A percentile compares a stretch with the other conserved stretches of the same genome.
phyloP scores from a whole-genome alignment of 2,888 invertebrate genomes.

The Leptogaster cylindrica region DNA sequence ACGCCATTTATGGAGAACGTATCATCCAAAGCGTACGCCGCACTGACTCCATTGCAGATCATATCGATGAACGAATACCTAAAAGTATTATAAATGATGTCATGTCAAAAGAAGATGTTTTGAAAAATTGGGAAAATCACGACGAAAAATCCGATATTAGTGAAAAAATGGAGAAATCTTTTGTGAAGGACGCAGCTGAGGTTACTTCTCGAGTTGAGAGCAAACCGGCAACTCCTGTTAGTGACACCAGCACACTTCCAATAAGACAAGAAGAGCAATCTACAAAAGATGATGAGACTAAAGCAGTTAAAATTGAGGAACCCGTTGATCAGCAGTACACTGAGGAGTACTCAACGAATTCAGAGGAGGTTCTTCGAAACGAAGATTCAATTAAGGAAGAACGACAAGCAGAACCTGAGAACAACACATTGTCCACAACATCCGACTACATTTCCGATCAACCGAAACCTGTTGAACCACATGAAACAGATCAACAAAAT shows the following conservation, averaged over 20 bases:
- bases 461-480: no score
- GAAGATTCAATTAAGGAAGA: neutral
- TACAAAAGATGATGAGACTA: neutral
- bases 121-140: conserved; percentile 1
- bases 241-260: neutral
- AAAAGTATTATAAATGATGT: no score
- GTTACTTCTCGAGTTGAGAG: neutral
- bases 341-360: conserved; percentile 20
- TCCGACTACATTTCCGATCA: no score
- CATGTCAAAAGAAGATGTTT: neutral
- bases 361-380: neutral
- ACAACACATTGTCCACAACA: no score
- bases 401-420: neutral
- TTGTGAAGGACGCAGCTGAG: neutral
- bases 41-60: conserved; percentile 5
- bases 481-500: neutral
- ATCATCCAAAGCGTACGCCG: no score
- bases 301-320: neutral
- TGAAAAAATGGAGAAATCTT: conserved; percentile 23
- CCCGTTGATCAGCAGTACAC: conserved; percentile 30
- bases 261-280: neutral
- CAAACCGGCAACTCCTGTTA: conserved; percentile 30
- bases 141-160: conserved; percentile 37
- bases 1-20: conserved; percentile 60
- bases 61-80: no score